Evolutionary conservation across 2,888 invertebrate genomes (phyloP), one percentile per base, ranked within the genome.

Genomic region (Eupithecia centaureata): DNA sequence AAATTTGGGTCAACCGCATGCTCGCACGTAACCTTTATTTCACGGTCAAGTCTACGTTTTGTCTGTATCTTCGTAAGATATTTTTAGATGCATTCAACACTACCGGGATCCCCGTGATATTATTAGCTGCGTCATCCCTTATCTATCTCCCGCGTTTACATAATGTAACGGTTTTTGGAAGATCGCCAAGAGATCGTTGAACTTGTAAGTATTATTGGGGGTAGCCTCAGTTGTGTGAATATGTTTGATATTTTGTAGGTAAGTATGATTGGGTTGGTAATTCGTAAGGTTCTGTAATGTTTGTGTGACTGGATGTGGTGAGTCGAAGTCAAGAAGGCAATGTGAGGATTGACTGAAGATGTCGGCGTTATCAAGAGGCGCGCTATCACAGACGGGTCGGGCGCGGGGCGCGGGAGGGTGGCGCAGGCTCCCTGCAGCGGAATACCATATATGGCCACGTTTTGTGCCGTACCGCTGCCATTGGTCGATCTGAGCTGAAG

Each of bases 381-480:
- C 81, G 85, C 82, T 85, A 84, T 86, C 86, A 84, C 79, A 74
- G 78, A 76, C 76, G 80, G 80, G 67, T 7, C 72, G 75, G 73
- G 79, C 76, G 76, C 73, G 66, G 83, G 74, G 82, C 76, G 82
- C 81, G 76, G 79, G 80, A 85, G 85, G 86, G 81, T 80, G 78
- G 90, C 93, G 91, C 86, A 90, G 88, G 82, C 94, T 93, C 94
- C 93, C 92, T 94, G 91, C 94, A 94, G 94, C 94, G 94, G 82
- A 89, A 86, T 87, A 86, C 87, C 90, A 87, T 86, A 89, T 91
- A 91, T 90, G 91, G 91, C 83, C 85, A 88, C 79, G 82, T 84
- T 94, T 94, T 91, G 92, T 92, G 89, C 94, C 82, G 82, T 82
- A 94, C 93, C 89, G 91, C 71, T 91, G 89, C 94, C 91, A 95